Evolutionary conservation across 2,888 invertebrate species (phyloP), one percentile per base, ranked within the genome.

Genomic region (Stictocephala bisonia): DNA sequence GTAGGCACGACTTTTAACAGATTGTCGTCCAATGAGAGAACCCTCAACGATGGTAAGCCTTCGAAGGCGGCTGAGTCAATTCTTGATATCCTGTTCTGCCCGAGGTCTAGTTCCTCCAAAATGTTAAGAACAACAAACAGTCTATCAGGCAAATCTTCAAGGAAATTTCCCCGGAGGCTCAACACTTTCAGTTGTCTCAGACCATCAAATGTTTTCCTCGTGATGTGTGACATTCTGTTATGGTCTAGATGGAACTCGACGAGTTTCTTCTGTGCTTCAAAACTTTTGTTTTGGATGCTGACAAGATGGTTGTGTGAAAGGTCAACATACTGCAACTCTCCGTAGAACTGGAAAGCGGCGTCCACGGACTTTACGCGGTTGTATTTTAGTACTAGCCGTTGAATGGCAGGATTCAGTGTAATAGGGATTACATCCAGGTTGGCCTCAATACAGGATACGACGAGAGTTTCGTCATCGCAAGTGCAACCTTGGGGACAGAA

Each of bases 361-460:
- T 95, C 95, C 78, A 95, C 93, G 15, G 93, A 93, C 83, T 93
- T 94, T 81, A 95, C 94, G 81, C 91, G 91, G 84, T 95, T 95
- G 84, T 92, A 93, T 80, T 91, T 90, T 76, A 95, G 89, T 79
- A 94, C 92, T 80, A 95, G 88, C 70, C 94, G 88, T 82, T 93
- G 93, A 77, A 95, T 94, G 80, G 93, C 93, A 44, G 97, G 97
- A 85, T 96, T 96, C 77, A 96, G 86, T 1, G 95, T 93, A 81
- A 96, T 96, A 75, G 96, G 96, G 75, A 96, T 89, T 70, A 95
- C 94, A 85, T 95, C 95, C 75, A 96, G 87, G 79, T 92, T 92
- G 82, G 94, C 94, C 82, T 91, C 91, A 80, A 93, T 91, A 85
- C 96, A 96, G 78, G 91, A 90, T 60, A 95, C 96, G 73, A 93